Percentiles rank a stretch among this genome's conserved stretches.
phyloP scores from a whole-genome alignment of 1,140 invertebrate species.

The Amphibalanus amphitrite region DNA sequence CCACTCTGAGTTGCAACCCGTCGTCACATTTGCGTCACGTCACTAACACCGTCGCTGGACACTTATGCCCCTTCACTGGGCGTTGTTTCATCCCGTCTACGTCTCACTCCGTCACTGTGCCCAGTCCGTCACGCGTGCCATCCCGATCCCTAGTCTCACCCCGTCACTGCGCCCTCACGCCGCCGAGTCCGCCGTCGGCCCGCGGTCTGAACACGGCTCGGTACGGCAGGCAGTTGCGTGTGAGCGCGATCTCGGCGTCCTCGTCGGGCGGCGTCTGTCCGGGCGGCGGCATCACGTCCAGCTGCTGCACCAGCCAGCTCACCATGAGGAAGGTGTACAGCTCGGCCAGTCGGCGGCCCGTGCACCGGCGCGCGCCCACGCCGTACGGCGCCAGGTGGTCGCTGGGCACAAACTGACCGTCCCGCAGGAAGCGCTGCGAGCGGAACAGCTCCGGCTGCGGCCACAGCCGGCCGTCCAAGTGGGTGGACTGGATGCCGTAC shows the following conservation, averaged over 20 bases:
- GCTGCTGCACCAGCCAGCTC: background rate
- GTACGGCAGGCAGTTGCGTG: background rate
- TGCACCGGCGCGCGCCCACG: background rate
- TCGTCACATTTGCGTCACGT: no score
- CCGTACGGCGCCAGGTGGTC: background rate
- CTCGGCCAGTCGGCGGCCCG: background rate
- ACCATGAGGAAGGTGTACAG: background rate
- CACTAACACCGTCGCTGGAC: no score
- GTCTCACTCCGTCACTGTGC: no score
- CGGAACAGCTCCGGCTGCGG: background rate
- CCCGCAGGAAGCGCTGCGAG: background rate
- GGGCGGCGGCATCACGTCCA: background rate
- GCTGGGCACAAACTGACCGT: background rate
- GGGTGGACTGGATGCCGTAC: background rate
- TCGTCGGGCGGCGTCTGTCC: background rate
- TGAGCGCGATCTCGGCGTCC: background rate
- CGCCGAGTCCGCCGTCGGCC: no score
- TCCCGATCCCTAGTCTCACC: no score
- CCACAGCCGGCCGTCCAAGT: background rate
- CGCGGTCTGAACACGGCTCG: background rate
- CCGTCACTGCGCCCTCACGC: no score
- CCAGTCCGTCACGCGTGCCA: no score
- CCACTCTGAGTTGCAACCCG: no score
- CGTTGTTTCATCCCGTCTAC: no score
- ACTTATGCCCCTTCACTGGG: no score